A percentile compares a stretch with the other conserved stretches of the same genome.
Conservation (phyloP, 2,888 invertebrate species). For the Hypomecis atomaria region DNA sequence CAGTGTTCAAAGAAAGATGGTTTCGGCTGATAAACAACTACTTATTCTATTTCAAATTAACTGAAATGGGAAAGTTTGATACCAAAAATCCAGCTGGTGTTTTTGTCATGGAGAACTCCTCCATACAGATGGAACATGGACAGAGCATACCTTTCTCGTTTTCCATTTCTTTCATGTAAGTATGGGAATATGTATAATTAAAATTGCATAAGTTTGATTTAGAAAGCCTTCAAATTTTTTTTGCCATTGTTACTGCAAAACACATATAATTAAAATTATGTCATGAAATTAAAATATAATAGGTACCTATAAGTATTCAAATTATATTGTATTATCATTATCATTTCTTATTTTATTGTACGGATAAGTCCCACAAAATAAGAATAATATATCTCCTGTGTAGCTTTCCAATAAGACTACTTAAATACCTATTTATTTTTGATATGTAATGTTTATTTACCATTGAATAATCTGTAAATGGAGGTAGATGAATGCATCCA, state of each 20-base stretch:
- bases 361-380: too few species aligned
- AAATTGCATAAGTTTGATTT: background rate
- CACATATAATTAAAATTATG: too few species aligned
- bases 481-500: too few species aligned
- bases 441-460: too few species aligned
- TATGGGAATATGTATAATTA: conserved; percentile 28
- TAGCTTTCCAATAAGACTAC: too few species aligned
- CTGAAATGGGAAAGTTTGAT: conserved; percentile 86
- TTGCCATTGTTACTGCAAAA: background rate
- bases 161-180: conserved; percentile 88
- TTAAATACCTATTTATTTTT: too few species aligned
- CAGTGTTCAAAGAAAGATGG: conserved; percentile 91
- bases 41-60: conserved; percentile 91
- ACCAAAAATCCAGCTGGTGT: conserved; percentile 88
- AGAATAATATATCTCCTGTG: too few species aligned
- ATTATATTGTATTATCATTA: too few species aligned
- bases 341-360: too few species aligned
- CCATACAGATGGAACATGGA: conserved; percentile 87
- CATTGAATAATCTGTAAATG: too few species aligned
- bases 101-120: conserved; percentile 90
- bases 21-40: conserved; percentile 90
- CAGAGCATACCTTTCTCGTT: conserved; percentile 90
- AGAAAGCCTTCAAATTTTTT: background rate
- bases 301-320: too few species aligned
- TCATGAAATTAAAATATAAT: too few species aligned